Evolutionary conservation across 2,113 vertebrate species (phyloP).

Genomic region (Tragulus kanchil): DNA sequence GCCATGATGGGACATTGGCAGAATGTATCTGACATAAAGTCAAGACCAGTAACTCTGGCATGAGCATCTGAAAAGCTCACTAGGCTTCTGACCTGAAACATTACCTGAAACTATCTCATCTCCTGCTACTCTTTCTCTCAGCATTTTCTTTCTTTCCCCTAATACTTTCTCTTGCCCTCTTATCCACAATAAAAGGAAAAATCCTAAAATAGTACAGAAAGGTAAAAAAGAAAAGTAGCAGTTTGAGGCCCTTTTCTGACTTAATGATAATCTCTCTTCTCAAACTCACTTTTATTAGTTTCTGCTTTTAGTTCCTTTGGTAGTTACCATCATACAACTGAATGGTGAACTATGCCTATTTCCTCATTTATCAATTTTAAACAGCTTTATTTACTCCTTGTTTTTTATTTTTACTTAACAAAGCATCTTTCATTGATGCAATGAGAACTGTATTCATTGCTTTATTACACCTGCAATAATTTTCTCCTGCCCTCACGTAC

Average conservation of each 20-base stretch:
- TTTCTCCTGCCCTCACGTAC: neutral
- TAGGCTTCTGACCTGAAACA: neutral
- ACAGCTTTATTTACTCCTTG: neutral
- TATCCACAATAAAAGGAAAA: neutral
- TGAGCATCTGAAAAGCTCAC: neutral
- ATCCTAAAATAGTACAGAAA: neutral
- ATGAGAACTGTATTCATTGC: neutral
- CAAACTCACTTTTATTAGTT: neutral
- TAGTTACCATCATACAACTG: neutral
- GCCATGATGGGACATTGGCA: neutral
- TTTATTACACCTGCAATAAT: neutral
- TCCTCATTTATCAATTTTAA: conserved; percentile 22
- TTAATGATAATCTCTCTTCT: conserved; percentile 16
- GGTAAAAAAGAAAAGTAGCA: neutral
- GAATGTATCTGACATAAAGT: neutral
- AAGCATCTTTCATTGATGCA: neutral
- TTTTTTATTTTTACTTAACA: neutral
- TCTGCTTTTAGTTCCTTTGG: neutral
- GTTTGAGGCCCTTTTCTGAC: neutral
- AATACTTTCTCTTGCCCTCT: neutral
- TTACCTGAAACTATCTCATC: neutral
- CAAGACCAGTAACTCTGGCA: neutral
- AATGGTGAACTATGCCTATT: neutral
- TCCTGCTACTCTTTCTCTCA: neutral
- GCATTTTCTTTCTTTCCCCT: no score